A percentile compares a stretch with the other conserved stretches of the same genome.
Conservation (phyloP, 2,797 vertebrate genomes). For the Brotogeris chrysoptera region DNA sequence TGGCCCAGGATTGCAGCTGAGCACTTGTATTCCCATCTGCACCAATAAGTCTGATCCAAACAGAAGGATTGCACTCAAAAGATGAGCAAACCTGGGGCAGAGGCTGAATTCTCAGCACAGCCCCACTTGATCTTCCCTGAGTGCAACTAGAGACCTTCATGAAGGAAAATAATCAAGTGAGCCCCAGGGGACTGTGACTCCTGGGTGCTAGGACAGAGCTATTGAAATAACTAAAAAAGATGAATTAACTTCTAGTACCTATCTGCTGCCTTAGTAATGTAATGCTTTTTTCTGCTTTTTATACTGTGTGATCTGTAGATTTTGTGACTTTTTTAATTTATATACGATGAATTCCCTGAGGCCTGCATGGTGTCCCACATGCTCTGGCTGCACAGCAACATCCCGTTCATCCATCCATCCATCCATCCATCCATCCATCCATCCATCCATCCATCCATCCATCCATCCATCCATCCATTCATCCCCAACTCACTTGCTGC, state of each 20-base stretch:
- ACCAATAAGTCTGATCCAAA: accelerated
- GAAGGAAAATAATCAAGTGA: not conserved
- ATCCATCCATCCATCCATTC: accelerated
- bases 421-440: not conserved
- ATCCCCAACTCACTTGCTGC: constrained; percentile 32
- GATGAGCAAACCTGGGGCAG: not conserved
- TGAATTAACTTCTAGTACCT: not conserved
- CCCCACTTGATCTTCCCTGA: not conserved
- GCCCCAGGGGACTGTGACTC: not conserved
- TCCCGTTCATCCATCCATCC: not conserved
- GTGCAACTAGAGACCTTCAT: not conserved
- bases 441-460: not conserved
- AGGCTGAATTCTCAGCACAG: not conserved
- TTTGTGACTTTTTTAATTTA: not conserved
- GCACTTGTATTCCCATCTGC: not conserved
- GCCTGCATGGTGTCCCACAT: not conserved
- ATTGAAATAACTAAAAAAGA: not conserved
- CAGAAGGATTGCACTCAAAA: not conserved
- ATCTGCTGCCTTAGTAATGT: not conserved
- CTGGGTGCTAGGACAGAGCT: not conserved
- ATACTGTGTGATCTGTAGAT: accelerated
- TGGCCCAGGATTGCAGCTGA: not conserved
- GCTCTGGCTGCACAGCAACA: not conserved
- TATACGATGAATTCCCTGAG: not conserved
- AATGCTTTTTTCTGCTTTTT: not conserved